A percentile compares a stretch with the other conserved stretches of the same genome.
These are phyloP conservation scores for Reticulitermes speratus DNA, from an alignment of 1,140 invertebrate species.

Conservation along the genomic window DNA sequence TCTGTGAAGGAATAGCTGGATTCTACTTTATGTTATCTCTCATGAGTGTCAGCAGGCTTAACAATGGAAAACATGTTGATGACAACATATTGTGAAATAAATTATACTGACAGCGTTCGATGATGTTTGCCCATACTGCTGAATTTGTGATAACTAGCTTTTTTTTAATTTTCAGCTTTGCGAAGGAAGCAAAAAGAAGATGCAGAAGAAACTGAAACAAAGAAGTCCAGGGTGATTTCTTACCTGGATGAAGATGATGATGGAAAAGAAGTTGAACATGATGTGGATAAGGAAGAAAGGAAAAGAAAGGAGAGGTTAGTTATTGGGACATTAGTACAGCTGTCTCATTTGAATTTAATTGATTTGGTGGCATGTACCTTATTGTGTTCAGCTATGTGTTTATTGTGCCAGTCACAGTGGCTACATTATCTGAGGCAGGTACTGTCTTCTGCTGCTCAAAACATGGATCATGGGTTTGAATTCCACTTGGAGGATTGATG, in stretches of 20 bases:
- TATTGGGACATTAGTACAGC: neutral
- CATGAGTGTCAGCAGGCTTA: too few relatives aligned
- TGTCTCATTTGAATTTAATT: too few relatives aligned
- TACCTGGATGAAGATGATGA: constrained; percentile 63
- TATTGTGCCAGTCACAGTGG: too few relatives aligned
- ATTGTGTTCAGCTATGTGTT: too few relatives aligned
- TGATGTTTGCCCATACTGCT: constrained; percentile 21
- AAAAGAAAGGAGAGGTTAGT: constrained; percentile 36
- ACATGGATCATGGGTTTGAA: too few relatives aligned
- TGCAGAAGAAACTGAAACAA: constrained; percentile 48
- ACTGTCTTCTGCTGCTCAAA: too few relatives aligned
- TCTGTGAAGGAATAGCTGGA: too few relatives aligned
- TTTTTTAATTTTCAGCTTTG: constrained; percentile 49
- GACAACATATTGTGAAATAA: neutral
- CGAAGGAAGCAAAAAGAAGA: constrained; percentile 66
- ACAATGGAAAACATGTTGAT: too few relatives aligned
- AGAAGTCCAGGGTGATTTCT: constrained; percentile 56
- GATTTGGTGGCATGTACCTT: too few relatives aligned
- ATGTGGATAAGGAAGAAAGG: constrained; percentile 39
- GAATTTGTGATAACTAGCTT: neutral
- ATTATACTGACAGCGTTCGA: neutral
- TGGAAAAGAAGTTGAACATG: constrained; percentile 46
- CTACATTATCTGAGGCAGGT: too few relatives aligned
- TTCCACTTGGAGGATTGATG: too few relatives aligned
- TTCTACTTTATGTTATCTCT: too few relatives aligned